Base-by-base conservation (phyloP, 2,888 invertebrate genomes). In the Crossocerus cetratus region DNA sequence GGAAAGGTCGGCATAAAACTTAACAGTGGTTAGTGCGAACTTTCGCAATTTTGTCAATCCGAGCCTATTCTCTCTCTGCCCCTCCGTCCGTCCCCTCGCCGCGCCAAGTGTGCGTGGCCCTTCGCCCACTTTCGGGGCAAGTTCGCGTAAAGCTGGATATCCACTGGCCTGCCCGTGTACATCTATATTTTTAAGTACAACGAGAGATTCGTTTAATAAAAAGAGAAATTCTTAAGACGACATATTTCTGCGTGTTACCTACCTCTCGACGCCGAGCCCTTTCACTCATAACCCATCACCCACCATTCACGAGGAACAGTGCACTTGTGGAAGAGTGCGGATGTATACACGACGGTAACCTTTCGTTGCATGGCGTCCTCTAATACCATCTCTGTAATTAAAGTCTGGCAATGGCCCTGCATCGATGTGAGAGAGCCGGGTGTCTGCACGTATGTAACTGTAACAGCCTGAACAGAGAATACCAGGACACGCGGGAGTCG, bases 101-200 rank as follows among this genome's bases (percentile, higher is more conserved):
- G n/a, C n/a, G n/a, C 23, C n/a, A 60, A 72, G 43, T 75, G 32
- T n/a, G 32, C 61, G 75, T 74, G 74, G 44, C 72, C 62, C n/a
- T n/a, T n/a, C n/a, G n/a, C 32, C 69, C 72, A 60, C 78, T 61
- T 32, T 32, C 32, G 32, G 69, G 65, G 69, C 64, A 72, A 55
- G 72, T 60, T 72, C 71, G 69, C 63, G 53, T 69, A 71, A 74
- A 14, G 11, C 69, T 71, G 69, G 66, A 69, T n/a, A n/a, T 68
- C 62, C 69, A 54, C 55, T 55, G 65, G 49, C 58, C 54, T 66
- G 55, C 69, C 70, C 78, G 68, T 32, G 32, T 32, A 32, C 32
- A 32, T 82, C 58, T 16, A 49, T 81, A 77, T 77, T 78, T 82
- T 80, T 82, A 80, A 82, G 72, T 76, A 78, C 69, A 72, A 71